Evolutionary conservation across 2,888 invertebrate species (phyloP), one percentile per base, ranked within the genome.

Genomic region (Schizotus pectinicornis): DNA sequence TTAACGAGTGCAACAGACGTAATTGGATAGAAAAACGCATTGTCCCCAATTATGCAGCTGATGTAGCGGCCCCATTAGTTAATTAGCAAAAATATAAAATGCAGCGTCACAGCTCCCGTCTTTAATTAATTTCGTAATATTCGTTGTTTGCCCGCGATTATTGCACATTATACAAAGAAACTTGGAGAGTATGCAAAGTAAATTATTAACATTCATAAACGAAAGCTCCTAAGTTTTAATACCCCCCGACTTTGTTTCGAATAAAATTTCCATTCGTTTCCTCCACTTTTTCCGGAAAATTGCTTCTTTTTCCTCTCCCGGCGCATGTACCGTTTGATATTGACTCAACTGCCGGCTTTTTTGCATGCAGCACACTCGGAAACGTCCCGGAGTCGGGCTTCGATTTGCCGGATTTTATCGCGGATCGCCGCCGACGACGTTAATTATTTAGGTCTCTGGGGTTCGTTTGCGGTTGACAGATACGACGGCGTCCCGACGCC

Each of bases 131-230:
- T 74, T 70, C 67, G 69, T 68, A 72, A 74, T 68, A 72, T 72
- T 71, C 71, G 64, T 72, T 73, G 71, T 75, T 75, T 73, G 72
- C 67, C 61, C 54, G 65, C 70, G 74, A 76, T 76, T 76, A 77
- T 75, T 74, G 74, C 70, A 73, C 71, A 74, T 76, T 75, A 74
- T 74, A 74, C 74, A 74, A 73, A 74, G 72, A 72, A 73, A 71
- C 68, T 71, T 67, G 49, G 65, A 68, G 67, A 73, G 69, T 77
- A 78, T 79, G 78, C 77, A 79, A 78, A 79, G 77, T 78, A 78
- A 78, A 79, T 79, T 78, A 79, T 79, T 78, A 79, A 76, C 78
- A 79, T 79, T 79, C 78, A 77, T 78, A 78, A 79, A 77, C 76
- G 76, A 75, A 76, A 75, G 73, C 75, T 73, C 63, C 65, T 70